Conservation (phyloP, 1,140 invertebrate genomes). For the Acromyrmex charruanus region DNA sequence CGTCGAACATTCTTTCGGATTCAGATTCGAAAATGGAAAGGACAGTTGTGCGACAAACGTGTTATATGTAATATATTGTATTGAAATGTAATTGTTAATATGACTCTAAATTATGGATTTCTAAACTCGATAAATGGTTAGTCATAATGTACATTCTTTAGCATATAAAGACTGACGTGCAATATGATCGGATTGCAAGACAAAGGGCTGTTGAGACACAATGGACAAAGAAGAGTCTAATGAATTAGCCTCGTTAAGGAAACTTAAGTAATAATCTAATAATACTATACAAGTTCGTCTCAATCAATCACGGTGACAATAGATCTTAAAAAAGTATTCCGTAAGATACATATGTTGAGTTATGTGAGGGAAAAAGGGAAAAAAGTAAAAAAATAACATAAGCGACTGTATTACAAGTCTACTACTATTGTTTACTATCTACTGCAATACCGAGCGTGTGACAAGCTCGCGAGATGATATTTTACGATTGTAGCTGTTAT, state of each 20-base stretch:
- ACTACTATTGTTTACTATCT: conserved; percentile 53
- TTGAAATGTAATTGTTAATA: conserved; percentile 13
- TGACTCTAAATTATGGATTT: conserved; percentile 31
- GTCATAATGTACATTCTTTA: conserved; percentile 46
- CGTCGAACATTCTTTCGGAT: background rate
- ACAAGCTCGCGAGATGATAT: conserved; percentile 58
- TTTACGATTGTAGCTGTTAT: conserved; percentile 69
- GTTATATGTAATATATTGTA: conserved; percentile 31
- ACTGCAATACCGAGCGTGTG: conserved; percentile 72
- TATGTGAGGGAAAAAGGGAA: conserved; percentile 40
- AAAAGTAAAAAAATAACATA: conserved; percentile 50
- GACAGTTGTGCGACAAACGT: background rate
- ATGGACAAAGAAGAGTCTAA: conserved; percentile 66
- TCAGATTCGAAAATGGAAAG: background rate
- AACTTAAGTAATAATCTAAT: conserved; percentile 68
- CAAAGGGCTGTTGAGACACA: conserved; percentile 46
- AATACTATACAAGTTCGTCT: conserved; percentile 75
- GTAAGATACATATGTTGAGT: conserved; percentile 54
- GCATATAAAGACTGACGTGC: conserved; percentile 66
- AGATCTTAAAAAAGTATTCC: conserved; percentile 80
- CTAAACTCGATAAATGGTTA: conserved; percentile 5
- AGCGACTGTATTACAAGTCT: conserved; percentile 62
- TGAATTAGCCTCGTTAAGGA: conserved; percentile 67
- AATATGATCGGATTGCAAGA: conserved; percentile 73
- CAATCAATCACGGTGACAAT: conserved; percentile 84